Conservation (phyloP, 2,113 vertebrate genomes). For the Galeopterus variegatus region DNA sequence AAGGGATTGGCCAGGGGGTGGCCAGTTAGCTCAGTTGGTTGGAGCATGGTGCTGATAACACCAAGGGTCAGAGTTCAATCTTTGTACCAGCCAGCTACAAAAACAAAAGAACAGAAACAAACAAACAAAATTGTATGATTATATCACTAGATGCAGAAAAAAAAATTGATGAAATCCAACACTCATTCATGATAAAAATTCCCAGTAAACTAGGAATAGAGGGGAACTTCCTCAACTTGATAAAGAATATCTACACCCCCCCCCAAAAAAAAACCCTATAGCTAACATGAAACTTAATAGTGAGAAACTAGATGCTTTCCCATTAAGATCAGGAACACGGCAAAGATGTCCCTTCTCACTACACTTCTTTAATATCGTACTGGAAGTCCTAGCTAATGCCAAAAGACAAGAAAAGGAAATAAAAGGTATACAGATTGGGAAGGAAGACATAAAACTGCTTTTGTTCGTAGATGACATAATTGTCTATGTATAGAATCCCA, state of each 20-base stretch:
- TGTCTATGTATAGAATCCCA: slow-evolving; percentile 10
- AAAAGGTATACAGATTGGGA: neutral
- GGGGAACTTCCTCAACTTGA: neutral
- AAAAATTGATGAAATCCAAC: neutral
- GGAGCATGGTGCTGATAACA: too few relatives aligned
- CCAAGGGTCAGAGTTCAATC: too few relatives aligned
- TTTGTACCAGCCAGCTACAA: too few relatives aligned
- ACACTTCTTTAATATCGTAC: neutral
- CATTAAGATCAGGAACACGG: neutral
- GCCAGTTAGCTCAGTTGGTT: too few relatives aligned
- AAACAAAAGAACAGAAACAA: too few relatives aligned
- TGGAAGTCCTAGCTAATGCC: neutral
- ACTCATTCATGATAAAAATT: neutral
- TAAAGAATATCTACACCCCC: neutral
- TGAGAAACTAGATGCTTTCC: neutral
- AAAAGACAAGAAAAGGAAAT: slow-evolving; percentile 12
- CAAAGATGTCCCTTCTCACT: neutral
- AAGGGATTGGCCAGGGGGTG: too few relatives aligned
- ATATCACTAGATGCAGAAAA: neutral
- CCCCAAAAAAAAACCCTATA: neutral
- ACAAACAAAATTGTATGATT: neutral
- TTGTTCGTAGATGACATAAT: neutral
- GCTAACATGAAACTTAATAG: neutral
- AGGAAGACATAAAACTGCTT: slow-evolving; percentile 8
- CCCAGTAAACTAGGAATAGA: neutral